These are phyloP conservation scores for Bolborhynchus lineola DNA, from an alignment of 2,113 vertebrate genomes.

Conservation along the genomic window DNA sequence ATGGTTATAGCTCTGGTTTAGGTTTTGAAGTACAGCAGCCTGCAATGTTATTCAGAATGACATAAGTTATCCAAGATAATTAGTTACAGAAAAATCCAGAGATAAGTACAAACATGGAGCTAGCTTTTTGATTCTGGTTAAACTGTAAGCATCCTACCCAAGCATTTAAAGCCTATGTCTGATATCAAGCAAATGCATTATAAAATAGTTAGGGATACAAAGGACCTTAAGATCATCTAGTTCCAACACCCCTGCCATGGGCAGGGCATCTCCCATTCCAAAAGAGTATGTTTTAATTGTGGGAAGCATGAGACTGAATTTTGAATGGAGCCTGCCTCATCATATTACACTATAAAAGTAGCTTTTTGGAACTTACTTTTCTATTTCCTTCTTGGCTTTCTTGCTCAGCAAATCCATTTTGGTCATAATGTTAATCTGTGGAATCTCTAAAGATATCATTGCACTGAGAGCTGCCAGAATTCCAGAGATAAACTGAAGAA, in stretches of 20 bases:
- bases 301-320: neutral
- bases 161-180: neutral
- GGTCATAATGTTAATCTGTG: slow-evolving; percentile 96
- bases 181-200: neutral
- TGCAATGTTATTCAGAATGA: neutral
- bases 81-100: neutral
- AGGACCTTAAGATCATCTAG: neutral
- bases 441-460: slow-evolving; percentile 94
- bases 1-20: neutral
- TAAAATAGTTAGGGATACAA: neutral
- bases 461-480: slow-evolving; percentile 94
- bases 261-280: neutral
- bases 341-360: neutral
- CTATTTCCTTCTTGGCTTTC: slow-evolving; percentile 94
- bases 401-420: slow-evolving; percentile 98
- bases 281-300: neutral
- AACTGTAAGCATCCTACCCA: neutral
- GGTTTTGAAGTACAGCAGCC: neutral
- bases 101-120: neutral
- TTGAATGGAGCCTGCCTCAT: neutral
- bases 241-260: neutral
- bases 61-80: neutral
- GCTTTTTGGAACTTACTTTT: slow-evolving; percentile 82
- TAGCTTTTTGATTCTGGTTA: neutral
- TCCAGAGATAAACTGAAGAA: slow-evolving; percentile 91